Evolutionary conservation across 2,888 invertebrate species (phyloP), one percentile per base, ranked within the genome.

Genomic region (Drosophila paranaensis): DNA sequence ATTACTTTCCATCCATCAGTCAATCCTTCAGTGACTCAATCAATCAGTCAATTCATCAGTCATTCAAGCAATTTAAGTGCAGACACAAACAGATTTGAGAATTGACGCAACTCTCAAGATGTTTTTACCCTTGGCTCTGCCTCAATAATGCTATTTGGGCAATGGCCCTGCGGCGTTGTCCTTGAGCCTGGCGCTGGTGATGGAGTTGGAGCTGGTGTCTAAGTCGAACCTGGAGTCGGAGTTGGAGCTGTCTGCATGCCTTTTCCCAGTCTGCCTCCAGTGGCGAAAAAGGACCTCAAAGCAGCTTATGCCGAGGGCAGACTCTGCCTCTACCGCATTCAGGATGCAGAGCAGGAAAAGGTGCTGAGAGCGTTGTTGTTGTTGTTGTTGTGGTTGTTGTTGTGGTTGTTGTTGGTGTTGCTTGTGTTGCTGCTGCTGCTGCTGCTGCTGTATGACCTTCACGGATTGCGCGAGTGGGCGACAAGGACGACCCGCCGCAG

Each of bases 171-270:
- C 11, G 33, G 3, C 2, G 6, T 27, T 76, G 71, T 54, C 77
- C 77, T 66, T 78, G 71, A 40, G 27, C 25, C n/a, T 35, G 40
- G 35, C 33, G 6, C 13, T 45, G 45, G 14, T 8, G n/a, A 3
- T 13, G 42, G 5, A 33, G 50, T 2, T 33, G 33, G 50, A 35
- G 50, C 6, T 13, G 53, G 25, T 20, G 37, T 14, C 6, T 55
- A 58, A 60, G 62, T 61, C 40, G 58, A 37, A 10, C 4, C 20
- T 35, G 39, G 30, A 56, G 67, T n/a, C 37, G 63, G 56, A 56
- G 63, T 35, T 43, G 66, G 30, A 54, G 73, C 57, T 50, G 74
- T 74, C 77, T 74, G 65, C 77, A 54, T 39, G 37, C 53, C 46
- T 53, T 10, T 27, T 0, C 57, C 37, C 57, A 25, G 25, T n/a